Evolutionary conservation across 35 echinoderm and acorn worm species (phyloP), one percentile per base, ranked within the genome.

Genomic region (Apostichopus japonicus): DNA sequence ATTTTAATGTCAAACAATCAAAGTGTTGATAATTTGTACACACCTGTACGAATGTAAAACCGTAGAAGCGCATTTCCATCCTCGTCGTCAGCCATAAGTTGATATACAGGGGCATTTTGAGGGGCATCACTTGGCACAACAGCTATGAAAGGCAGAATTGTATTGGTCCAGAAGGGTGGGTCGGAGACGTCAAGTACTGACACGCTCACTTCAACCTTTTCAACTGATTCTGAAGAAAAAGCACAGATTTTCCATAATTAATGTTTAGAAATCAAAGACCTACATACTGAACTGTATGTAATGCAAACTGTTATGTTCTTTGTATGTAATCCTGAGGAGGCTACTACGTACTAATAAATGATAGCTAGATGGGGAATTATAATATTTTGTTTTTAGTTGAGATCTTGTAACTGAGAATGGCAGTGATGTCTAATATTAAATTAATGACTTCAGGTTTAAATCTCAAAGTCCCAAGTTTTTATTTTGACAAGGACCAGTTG

Each of bases 121-220:
- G 96, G 93, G 56, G 87, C 93, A 91, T 95, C 87, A 23, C 77
- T 83, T 23, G 96, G 91, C 56, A 95, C 96, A 1, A 94, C 93
- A 53, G 79, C 87, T 33, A 95, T 93, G 86, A 95, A 97, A 8
- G 96, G 96, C 14, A 65, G 87, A 53, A 97, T 91, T 21, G 52
- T 4, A 81, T 92, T 95, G 19, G 87, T 80, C 93, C 96, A 97
- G 19, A 70, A 62, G 9, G 96, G 96, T 6, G 91, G 91, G 23
- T 97, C 96, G 22, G 94, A 91, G 6, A 77, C 96, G 76, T 97
- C 88, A 8, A 88, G 16, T n/a, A 97, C 92, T 19, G 61, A 73
- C 13, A 97, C 87, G 23, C 62, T 83, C 5, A 97, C 57, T 23
- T 72, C 63, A 78, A 94, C 86, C 27, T 86, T 94, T 86, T 94